Evolutionary conservation across 2,888 invertebrate species (phyloP).

Genomic region (Ischnura elegans): DNA sequence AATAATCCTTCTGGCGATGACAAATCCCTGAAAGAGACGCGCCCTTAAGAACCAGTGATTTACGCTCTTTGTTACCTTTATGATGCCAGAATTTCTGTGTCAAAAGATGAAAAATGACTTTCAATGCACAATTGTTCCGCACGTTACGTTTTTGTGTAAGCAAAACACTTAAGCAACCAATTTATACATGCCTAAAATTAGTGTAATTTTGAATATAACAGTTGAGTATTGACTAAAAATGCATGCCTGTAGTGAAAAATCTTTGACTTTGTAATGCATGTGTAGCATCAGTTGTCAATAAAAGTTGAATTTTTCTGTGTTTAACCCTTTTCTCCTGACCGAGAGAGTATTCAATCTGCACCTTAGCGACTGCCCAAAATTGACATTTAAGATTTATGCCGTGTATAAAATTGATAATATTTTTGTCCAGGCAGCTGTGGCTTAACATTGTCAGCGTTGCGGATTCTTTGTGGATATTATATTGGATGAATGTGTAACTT

Average conservation of each 20-base stretch:
- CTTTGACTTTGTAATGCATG: constrained; percentile 44
- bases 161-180: constrained; percentile 66
- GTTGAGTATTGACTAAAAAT: constrained; percentile 4
- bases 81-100: neutral
- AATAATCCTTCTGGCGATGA: neutral
- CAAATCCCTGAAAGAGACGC: neutral
- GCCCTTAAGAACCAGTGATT: neutral
- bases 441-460: neutral
- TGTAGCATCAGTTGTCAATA: constrained; percentile 50
- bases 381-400: neutral
- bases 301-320: neutral
- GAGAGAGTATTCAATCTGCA: neutral
- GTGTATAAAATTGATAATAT: neutral
- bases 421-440: neutral
- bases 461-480: neutral
- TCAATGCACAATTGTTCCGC: neutral
- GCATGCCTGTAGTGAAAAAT: constrained; percentile 56
- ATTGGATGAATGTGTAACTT: neutral
- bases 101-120: neutral
- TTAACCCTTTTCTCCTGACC: constrained; percentile 41
- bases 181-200: constrained; percentile 58
- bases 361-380: neutral
- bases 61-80: neutral
- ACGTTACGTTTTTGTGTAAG: constrained; percentile 5
- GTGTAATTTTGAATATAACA: constrained; percentile 46